Base-by-base conservation (phyloP, 2,113 vertebrate species). In the Microcebus lehilahytsara region DNA sequence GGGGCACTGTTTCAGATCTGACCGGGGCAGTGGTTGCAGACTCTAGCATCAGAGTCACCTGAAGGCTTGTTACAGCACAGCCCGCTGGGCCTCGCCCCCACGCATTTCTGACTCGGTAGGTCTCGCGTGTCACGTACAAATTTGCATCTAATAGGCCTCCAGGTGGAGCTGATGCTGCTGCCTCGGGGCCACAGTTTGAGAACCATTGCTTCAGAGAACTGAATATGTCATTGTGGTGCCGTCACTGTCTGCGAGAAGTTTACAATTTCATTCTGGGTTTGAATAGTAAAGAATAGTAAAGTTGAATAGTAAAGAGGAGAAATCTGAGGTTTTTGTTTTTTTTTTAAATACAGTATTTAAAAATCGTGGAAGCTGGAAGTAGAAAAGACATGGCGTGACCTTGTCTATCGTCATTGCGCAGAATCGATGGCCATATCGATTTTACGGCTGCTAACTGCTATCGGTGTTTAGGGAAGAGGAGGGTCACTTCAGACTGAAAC, bases 31-130 rank as follows among this genome's bases (percentile, higher is more conserved):
- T 8, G 4, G 34, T n/a, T 77, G 56, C 72, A 67, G 37, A 79
- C 67, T 46, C 75, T 32, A 78, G 85, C n/a, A 4, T 64, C 60
- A 32, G 49, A 62, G 94, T 58, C 40, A 81, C 53, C 89, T 22
- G 56, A 53, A 85, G 51, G 46, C 85, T 85, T 92, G 64, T 91
- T 87, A 77, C 77, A 88, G 88, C 71, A 32, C 11, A 72, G 72
- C 22, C 13, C 20, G 6, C 23, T 20, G 77, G 49, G 25, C 72
- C 77, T 80, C 62, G 14, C 56, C 32, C 7, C 46, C 46, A 46
- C 78, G 89, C 74, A 88, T 96, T 93, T 77, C 81, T 83, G 46
- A 83, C 62, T 93, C 71, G 9, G 40, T 5, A 49, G 88, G 78
- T 62, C 85, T 64, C 60, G 66, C 56, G 51, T 62, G 66, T 72